Evolutionary conservation across 1,140 invertebrate species (phyloP), one percentile per base, ranked within the genome.

Genomic region (Samia ricini): DNA sequence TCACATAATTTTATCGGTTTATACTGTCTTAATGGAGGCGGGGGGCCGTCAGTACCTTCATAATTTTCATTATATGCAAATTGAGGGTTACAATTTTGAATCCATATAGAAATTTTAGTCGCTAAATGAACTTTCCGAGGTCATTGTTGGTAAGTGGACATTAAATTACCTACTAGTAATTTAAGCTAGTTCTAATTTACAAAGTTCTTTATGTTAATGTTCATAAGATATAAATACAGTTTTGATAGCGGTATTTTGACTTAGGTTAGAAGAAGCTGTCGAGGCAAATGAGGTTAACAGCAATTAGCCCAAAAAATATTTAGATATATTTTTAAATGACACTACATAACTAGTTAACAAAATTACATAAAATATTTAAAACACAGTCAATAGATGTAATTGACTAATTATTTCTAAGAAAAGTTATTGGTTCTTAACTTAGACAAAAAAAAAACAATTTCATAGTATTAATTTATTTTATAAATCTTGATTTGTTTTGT

Each of bases 1-100:
- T 69, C 72, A 76, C 73, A 77, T 77, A 72, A 80, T 74, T 78
- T 75, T 72, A 75, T 81, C 72, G 75, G 72, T 75, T 66, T 60
- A 51, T 68, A 67, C 56, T 66, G 68, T 66, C 66, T 69, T 68
- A 61, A 61, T 63, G 57, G 48, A 51, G 22, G 49, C 57, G 55
- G 20, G 55, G 19, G 50, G 56, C 29, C 57, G 19, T 61, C 59
- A 62, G 56, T 33, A 23, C 57, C 60, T 56, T 63, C 49, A 29
- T 61, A 48, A 65, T 65, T 50, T 65, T 60, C 54, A 50, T 56
- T 56, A 61, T 66, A 66, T 66, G 64, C 21, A 66, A 66, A 66
- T 66, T 55, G 33, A 56, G 55, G 26, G 51, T 23, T 52, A 12
- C 3, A 42, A 42, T 42, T 42, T 15, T 42, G 33, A 42, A 42